Evolutionary conservation across 2,888 invertebrate species (phyloP).

Genomic region (Carterocephalus palaemon): DNA sequence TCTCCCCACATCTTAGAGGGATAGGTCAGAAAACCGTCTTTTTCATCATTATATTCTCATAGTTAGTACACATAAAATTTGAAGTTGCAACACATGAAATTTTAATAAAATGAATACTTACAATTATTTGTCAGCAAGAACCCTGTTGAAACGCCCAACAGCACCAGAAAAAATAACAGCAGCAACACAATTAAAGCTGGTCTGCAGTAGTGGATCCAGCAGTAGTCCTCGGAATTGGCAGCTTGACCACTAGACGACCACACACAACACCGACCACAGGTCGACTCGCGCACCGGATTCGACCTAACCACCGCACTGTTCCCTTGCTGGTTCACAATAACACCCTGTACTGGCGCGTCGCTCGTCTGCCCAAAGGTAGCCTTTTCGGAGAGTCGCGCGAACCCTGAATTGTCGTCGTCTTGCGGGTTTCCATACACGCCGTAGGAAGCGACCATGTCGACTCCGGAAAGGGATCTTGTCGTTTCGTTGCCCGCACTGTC

Average conservation of each 20-base stretch:
- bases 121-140: conserved; percentile 80
- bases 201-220: conserved; percentile 76
- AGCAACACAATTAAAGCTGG: conserved; percentile 75
- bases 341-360: conserved; percentile 71
- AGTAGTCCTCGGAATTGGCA: conserved; percentile 71
- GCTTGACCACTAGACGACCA: conserved; percentile 56
- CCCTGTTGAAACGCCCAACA: conserved; percentile 78
- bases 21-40: no score
- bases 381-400: conserved; percentile 66
- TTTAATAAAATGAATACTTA: conserved; percentile 64
- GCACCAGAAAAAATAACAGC: conserved; percentile 74
- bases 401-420: conserved; percentile 73
- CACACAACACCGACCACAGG: conserved; percentile 62
- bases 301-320: conserved; percentile 71
- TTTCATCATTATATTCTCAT: no score
- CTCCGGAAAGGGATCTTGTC: conserved; percentile 68
- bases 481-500: conserved; percentile 61
- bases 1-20: no score
- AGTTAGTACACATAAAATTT: no score
- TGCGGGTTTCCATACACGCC: conserved; percentile 74
- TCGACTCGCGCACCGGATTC: conserved; percentile 43
- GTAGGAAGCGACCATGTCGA: conserved; percentile 76
- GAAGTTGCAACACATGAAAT: no score
- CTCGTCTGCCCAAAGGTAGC: conserved; percentile 62
- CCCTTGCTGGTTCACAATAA: conserved; percentile 75